phyloP scores from a whole-genome alignment of 2,888 invertebrate species.

The Drosophila longiperda region DNA sequence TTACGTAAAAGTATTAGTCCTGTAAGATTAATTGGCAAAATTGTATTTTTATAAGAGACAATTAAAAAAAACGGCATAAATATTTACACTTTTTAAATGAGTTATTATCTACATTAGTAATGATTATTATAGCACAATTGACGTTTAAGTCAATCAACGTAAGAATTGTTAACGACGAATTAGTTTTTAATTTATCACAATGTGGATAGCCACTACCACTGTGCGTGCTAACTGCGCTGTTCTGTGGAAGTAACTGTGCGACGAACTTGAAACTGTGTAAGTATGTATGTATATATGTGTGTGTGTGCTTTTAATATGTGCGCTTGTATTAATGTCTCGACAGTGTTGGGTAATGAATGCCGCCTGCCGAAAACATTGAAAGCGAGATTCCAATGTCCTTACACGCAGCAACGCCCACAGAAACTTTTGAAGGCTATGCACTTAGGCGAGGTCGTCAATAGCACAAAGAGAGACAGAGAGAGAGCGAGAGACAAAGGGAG shows the following conservation, averaged over 20 bases:
- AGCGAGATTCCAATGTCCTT: constrained; percentile 70
- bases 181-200: neutral
- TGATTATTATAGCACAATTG: neutral
- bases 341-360: constrained; percentile 75
- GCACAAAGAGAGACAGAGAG: constrained; percentile 3
- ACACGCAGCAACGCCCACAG: constrained; percentile 41
- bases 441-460: constrained; percentile 74
- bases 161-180: neutral
- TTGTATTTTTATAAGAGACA: neutral
- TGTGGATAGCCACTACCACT: constrained; percentile 26
- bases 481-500: constrained; percentile 5
- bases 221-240: constrained; percentile 19
- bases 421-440: constrained; percentile 73
- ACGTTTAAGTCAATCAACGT: neutral
- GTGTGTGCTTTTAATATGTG: constrained; percentile 54
- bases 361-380: constrained; percentile 63
- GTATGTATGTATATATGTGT: neutral
- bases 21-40: neutral
- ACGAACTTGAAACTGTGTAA: constrained; percentile 48
- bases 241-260: constrained; percentile 58
- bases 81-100: neutral
- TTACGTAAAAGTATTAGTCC: neutral
- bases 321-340: constrained; percentile 63
- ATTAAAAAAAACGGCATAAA: neutral
- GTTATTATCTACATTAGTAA: neutral